Evolutionary conservation across 1,140 invertebrate species (phyloP), one percentile per base, ranked within the genome.

Genomic region (Trichonephila clavipes): DNA sequence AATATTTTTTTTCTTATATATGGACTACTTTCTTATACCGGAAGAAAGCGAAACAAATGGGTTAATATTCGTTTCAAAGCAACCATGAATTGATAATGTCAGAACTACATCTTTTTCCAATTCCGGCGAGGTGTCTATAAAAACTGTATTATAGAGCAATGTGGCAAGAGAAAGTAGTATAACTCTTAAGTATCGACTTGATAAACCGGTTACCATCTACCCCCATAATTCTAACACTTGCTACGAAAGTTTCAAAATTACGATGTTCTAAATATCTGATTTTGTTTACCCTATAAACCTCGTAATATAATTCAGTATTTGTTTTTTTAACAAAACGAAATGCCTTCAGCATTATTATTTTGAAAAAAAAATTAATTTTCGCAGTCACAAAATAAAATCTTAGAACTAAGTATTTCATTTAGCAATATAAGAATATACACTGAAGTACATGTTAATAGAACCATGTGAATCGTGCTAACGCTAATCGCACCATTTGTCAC

Each of bases 211-310:
- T 61, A 51, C 34, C 51, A 85, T 16, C 83, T 28, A 14, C 44
- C 83, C 34, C 51, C 21, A 59, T 85, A n/a, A 61, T 51, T 19
- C 21, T 85, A 85, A 59, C 51, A 85, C n/a, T 34, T 85, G 21
- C 24, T 85, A 59, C 83, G 10, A 34, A 85, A 85, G 51, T 24
- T 85, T 85, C 58, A 61, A 85, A 59, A 61, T 85, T 59, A 59
- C 51, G 58, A 59, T 85, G 83, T 61, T 85, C 83, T 59, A 24
- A 21, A 85, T 85, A 10, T 77, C 51, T 59, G 83, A 61, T 28
- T 16, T 85, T 58, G 19, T 85, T 85, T 85, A 85, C 51, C 58
- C 83, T 58, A 85, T 85, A 85, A 85, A 85, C 83, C 58, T 85
- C 83, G 16, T 85, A 85, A 59, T 59, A 85, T 85, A 28, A 85